Base-by-base conservation (phyloP, 2,797 vertebrate species). In the Pogoniulus pusillus region DNA sequence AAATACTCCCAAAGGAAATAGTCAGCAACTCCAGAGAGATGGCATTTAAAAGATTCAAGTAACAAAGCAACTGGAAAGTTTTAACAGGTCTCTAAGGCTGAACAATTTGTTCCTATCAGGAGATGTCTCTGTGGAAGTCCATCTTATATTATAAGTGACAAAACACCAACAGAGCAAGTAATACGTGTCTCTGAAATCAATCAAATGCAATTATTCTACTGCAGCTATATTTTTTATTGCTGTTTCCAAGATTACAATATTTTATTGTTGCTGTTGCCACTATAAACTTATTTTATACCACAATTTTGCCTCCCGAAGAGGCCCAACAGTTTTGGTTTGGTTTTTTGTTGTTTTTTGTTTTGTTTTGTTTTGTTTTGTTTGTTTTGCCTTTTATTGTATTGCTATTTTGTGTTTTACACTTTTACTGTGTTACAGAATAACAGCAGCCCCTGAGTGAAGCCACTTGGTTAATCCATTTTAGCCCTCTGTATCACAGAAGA, bases 101-200 rank as follows among this genome's bases (percentile, higher is more conserved):
- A 91, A 86, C 72, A 91, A 91, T 95, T 95, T 93, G 58, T 89
- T 93, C 79, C 74, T 35, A 86, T 54, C 77, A 84, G 82, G 68
- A 95, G 64, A 93, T 91, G 91, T 90, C 88, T 86, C 89, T 80
- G 23, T 93, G 72, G 19, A 96, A 89, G 90, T 60, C 77, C 85
- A 51, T 83, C 80, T 91, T 76, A 51, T 58, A 87, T 87, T 94
- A 89, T 57, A 54, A 91, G 78, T 88, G 80, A 85, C 77, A 88
- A 81, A 95, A 91, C 72, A 92, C 85, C 88, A 86, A 80, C 85
- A 95, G 89, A 95, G 88, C 71, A 93, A 94, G 82, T 77, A 93
- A 66, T 95, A 91, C 87, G 58, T 68, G 72, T 60, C 77, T 81
- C 91, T 91, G 90, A 93, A 94, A 94, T 95, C 94, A 95, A 95